A percentile compares a stretch with the other conserved stretches of the same genome.
phyloP scores from a whole-genome alignment of 2,888 invertebrate species.

The Melanophora roralis region DNA sequence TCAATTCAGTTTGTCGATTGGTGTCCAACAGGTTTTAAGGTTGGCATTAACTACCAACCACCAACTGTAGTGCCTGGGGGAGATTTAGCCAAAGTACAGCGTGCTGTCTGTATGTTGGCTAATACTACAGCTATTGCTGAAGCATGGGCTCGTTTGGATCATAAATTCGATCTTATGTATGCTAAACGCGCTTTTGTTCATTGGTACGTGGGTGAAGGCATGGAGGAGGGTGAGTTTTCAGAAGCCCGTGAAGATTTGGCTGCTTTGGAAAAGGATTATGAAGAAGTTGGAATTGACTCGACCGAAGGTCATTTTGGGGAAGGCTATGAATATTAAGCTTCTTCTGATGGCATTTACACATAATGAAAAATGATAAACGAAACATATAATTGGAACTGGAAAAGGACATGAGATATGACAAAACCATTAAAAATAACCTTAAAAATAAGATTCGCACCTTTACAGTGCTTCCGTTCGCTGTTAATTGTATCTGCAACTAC shows the following conservation, averaged over 20 bases:
- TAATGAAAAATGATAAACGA: neutral
- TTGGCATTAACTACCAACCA: constrained; percentile 93
- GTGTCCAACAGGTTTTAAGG: constrained; percentile 90
- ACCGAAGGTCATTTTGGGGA: constrained; percentile 84
- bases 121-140: constrained; percentile 98
- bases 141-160: constrained; percentile 95
- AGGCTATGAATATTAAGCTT: constrained; percentile 82
- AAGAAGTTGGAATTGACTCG: constrained; percentile 87
- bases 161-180: constrained; percentile 97
- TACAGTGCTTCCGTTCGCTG: constrained; percentile 39
- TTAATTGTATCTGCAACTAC: constrained; percentile 1
- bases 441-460: constrained; percentile 28
- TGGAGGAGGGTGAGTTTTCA: constrained; percentile 92
- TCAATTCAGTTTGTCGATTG: constrained; percentile 93
- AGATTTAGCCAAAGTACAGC: constrained; percentile 93
- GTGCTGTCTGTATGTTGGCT: constrained; percentile 97
- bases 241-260: constrained; percentile 92
- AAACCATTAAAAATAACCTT: neutral
- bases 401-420: neutral
- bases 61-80: constrained; percentile 94
- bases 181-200: constrained; percentile 97
- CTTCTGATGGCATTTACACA: constrained; percentile 21
- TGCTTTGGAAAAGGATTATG: constrained; percentile 88
- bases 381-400: neutral
- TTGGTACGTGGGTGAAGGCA: constrained; percentile 94